Conservation (phyloP, 2,888 invertebrate genomes). For the Sisyra nigra region DNA sequence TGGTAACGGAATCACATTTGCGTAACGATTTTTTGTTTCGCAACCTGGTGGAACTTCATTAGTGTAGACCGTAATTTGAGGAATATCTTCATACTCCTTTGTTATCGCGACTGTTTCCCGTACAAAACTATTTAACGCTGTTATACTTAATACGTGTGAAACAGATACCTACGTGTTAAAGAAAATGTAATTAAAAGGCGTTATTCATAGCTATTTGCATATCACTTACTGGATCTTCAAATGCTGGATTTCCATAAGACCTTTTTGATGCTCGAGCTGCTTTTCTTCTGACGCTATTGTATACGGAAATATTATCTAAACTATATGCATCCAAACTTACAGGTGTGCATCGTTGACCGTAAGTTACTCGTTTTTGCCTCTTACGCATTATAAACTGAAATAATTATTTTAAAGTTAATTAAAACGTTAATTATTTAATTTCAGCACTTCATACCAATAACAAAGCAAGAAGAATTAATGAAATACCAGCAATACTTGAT, state of each 20-base stretch:
- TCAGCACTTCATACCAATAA: slow-evolving; percentile 63
- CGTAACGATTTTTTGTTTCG: slow-evolving; percentile 82
- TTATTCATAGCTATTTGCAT: no score
- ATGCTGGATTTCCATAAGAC: slow-evolving; percentile 81
- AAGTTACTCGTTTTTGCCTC: slow-evolving; percentile 62
- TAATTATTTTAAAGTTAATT: no score
- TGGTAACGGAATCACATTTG: slow-evolving; percentile 87
- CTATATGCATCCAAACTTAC: slow-evolving; percentile 81
- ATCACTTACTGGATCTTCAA: slow-evolving; percentile 63
- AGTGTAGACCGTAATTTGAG: slow-evolving; percentile 57
- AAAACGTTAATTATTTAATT: no score
- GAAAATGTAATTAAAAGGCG: neutral
- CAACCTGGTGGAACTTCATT: slow-evolving; percentile 77
- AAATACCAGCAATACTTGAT: slow-evolving; percentile 63
- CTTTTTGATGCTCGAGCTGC: slow-evolving; percentile 65
- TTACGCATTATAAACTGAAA: slow-evolving; percentile 64
- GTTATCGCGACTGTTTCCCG: slow-evolving; percentile 53
- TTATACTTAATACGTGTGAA: slow-evolving; percentile 61
- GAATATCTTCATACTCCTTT: slow-evolving; percentile 70
- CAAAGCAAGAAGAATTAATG: slow-evolving; percentile 58
- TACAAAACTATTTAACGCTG: slow-evolving; percentile 58
- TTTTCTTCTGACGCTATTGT: slow-evolving; percentile 61
- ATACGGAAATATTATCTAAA: slow-evolving; percentile 74
- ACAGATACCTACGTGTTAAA: slow-evolving; percentile 34
- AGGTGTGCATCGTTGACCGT: slow-evolving; percentile 75